A percentile compares a stretch with the other conserved stretches of the same genome.
These are phyloP conservation scores for Labroides dimidiatus DNA, from an alignment of 2,797 vertebrate genomes.

Conservation along the genomic window DNA sequence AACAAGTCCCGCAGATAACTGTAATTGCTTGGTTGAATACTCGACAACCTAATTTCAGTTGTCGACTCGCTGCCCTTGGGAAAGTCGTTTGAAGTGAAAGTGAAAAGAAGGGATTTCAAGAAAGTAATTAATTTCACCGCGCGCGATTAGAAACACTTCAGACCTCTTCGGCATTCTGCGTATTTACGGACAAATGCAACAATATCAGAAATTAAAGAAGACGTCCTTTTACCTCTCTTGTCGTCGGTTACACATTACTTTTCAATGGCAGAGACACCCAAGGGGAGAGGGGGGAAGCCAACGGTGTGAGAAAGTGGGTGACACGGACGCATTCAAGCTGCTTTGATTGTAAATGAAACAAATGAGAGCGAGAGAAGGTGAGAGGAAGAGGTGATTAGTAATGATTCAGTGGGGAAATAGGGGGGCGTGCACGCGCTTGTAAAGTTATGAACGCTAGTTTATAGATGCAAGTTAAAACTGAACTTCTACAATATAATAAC, in stretches of 20 bases:
- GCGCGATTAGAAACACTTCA: constrained; percentile 83
- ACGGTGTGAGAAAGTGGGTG: constrained; percentile 35
- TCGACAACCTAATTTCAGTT: constrained; percentile 82
- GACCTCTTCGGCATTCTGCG: constrained; percentile 67
- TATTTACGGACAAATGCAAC: constrained; percentile 74
- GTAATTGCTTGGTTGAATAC: constrained; percentile 84
- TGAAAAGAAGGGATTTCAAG: constrained; percentile 75
- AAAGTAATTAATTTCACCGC: constrained; percentile 83
- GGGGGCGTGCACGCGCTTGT: background rate
- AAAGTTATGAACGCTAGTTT: background rate
- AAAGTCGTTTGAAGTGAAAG: constrained; percentile 85
- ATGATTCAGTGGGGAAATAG: constrained; percentile 14
- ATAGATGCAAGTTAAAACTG: background rate
- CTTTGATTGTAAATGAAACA: constrained; percentile 38
- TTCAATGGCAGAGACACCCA: constrained; percentile 55
- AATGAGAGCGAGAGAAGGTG: constrained; percentile 20
- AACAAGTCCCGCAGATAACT: constrained; percentile 82
- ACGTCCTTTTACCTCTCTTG: constrained; percentile 65
- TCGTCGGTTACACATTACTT: constrained; percentile 41
- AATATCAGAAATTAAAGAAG: constrained; percentile 76
- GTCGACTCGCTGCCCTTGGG: constrained; percentile 85
- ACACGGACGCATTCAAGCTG: constrained; percentile 9
- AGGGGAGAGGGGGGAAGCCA: constrained; percentile 34
- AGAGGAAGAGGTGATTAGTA: constrained; percentile 25
- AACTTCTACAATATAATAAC: background rate